Percentiles rank a stretch among this genome's conserved stretches.
Conservation (phyloP, 2,888 invertebrate genomes). For the Brachypalpus laphriformis region DNA sequence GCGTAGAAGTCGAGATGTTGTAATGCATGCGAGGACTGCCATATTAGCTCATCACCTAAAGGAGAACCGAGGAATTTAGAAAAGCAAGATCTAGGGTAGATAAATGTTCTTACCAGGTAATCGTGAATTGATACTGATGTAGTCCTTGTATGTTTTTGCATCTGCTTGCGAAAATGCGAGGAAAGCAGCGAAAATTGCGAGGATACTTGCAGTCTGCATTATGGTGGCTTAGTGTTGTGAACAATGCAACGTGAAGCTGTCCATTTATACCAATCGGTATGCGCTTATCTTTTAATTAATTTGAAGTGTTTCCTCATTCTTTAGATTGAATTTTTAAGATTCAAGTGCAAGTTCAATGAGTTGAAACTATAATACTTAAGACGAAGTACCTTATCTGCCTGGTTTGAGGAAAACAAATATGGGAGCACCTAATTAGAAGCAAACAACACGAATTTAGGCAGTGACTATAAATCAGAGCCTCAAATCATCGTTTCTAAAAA, state of each 20-base stretch:
- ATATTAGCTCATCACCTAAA: slow-evolving; percentile 36
- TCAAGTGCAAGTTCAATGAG: neutral
- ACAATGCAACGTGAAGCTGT: neutral
- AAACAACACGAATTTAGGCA: no score
- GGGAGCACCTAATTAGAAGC: neutral
- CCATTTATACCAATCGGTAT: neutral
- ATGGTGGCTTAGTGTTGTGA: neutral
- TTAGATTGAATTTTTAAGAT: neutral
- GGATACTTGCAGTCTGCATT: neutral
- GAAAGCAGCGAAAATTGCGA: neutral
- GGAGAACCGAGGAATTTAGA: neutral
- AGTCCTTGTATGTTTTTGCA: slow-evolving; percentile 41
- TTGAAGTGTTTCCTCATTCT: neutral
- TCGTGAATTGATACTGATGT: slow-evolving; percentile 25
- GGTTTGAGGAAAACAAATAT: neutral
- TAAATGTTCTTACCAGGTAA: neutral
- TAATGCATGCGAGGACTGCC: neutral
- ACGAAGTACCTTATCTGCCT: neutral
- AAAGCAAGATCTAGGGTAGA: neutral
- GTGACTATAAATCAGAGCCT: no score
- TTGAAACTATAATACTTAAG: neutral
- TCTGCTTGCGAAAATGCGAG: slow-evolving; percentile 14
- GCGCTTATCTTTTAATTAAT: slow-evolving; percentile 1
- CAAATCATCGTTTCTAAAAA: no score
- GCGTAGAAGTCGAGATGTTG: slow-evolving; percentile 51